Percentiles rank a stretch among this genome's conserved stretches.
Evolutionary conservation across 2,888 invertebrate species (phyloP).

Genomic region (Anoplius nigerrimus): DNA sequence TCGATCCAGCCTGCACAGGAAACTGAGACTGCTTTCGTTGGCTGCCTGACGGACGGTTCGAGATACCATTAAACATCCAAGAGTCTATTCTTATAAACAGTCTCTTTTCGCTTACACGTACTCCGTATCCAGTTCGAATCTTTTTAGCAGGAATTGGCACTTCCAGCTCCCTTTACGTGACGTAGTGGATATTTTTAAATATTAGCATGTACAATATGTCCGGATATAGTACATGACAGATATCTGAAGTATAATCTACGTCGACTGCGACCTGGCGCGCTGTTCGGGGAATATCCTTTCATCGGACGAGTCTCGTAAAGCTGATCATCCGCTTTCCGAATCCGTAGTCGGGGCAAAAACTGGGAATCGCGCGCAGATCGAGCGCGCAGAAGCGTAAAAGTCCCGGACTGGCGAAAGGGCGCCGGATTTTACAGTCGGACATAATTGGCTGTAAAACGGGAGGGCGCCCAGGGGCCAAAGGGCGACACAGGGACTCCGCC

Average conservation of each 20-base stretch:
- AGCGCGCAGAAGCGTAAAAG: background rate
- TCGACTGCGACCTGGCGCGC: background rate
- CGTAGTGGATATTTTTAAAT: too few relatives aligned
- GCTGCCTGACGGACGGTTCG: too few relatives aligned
- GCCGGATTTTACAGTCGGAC: conserved; percentile 48
- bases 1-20: background rate
- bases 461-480: background rate
- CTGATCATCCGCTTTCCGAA: conserved; percentile 6
- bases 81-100: too few relatives aligned
- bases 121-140: too few relatives aligned
- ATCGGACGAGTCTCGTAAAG: conserved; percentile 11
- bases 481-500: background rate
- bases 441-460: conserved; percentile 61
- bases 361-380: background rate
- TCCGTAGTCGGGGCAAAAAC: background rate
- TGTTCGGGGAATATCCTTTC: background rate
- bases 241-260: too few relatives aligned
- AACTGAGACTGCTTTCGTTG: too few relatives aligned
- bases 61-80: too few relatives aligned
- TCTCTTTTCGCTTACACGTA: too few relatives aligned
- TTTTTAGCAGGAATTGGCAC: too few relatives aligned
- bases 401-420: conserved; percentile 1
- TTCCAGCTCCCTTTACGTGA: too few relatives aligned
- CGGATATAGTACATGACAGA: too few relatives aligned
- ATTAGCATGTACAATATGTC: too few relatives aligned